These are phyloP conservation scores for Boleophthalmus pectinirostris DNA, from an alignment of 2,113 vertebrate species.

Conservation along the genomic window DNA sequence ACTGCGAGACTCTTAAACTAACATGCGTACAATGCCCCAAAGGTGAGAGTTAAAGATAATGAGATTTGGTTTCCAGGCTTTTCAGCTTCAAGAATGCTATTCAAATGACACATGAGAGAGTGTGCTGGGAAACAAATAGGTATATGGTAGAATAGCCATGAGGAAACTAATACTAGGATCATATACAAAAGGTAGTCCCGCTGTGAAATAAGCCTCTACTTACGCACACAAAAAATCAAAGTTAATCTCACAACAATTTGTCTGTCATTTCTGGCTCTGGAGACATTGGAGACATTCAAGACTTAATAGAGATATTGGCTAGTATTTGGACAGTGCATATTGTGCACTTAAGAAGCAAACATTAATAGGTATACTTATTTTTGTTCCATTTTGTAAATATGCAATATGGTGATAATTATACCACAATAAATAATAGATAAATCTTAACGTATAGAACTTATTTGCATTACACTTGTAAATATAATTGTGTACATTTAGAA, in stretches of 20 bases:
- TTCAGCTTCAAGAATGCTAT: conserved; percentile 33
- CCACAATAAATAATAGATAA: neutral
- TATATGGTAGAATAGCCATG: conserved; percentile 19
- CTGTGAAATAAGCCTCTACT: conserved; percentile 3
- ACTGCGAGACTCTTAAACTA: conserved; percentile 42
- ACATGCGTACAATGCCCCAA: conserved; percentile 43
- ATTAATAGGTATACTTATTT: neutral
- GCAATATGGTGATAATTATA: no score
- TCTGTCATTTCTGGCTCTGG: neutral
- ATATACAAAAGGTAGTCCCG: conserved; percentile 1
- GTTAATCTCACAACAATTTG: conserved; percentile 4
- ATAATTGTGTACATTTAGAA: neutral
- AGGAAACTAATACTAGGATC: conserved; percentile 7
- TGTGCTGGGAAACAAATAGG: conserved; percentile 33
- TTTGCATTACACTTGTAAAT: neutral
- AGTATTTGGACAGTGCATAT: neutral
- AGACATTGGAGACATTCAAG: neutral
- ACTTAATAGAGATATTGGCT: neutral
- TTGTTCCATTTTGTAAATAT: neutral
- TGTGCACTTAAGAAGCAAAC: neutral
- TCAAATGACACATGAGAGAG: conserved; percentile 39
- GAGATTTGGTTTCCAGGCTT: conserved; percentile 36
- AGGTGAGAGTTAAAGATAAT: conserved; percentile 65
- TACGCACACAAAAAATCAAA: neutral
- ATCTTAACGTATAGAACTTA: neutral